phyloP scores from a whole-genome alignment of 2,888 invertebrate genomes.

The Epicampocera succincta region DNA sequence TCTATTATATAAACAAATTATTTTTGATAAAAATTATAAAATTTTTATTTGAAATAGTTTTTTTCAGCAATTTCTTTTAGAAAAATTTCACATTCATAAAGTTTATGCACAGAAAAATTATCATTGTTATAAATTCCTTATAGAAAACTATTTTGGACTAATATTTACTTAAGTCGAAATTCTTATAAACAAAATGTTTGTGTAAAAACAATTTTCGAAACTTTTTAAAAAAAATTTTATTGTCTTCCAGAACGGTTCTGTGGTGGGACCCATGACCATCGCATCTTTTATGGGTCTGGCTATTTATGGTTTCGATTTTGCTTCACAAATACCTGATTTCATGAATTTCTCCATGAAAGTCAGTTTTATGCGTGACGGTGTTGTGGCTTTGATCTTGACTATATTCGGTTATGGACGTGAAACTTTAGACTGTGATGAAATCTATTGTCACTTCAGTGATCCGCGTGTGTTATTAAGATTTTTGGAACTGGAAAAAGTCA shows the following conservation, averaged over 20 bases:
- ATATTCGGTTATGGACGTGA: slow-evolving; percentile 85
- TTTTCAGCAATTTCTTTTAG: too few relatives aligned
- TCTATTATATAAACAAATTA: too few relatives aligned
- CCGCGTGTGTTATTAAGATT: slow-evolving; percentile 85
- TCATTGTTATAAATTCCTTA: too few relatives aligned
- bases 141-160: too few relatives aligned
- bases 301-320: slow-evolving; percentile 88
- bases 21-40: too few relatives aligned
- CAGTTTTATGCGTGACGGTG: slow-evolving; percentile 86
- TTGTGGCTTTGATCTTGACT: slow-evolving; percentile 85
- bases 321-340: slow-evolving; percentile 84
- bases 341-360: slow-evolving; percentile 86
- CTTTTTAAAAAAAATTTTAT: too few relatives aligned
- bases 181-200: too few relatives aligned
- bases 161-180: too few relatives aligned
- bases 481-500: slow-evolving; percentile 84
- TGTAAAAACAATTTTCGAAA: not conserved
- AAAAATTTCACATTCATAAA: too few relatives aligned
- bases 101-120: too few relatives aligned
- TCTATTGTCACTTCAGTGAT: slow-evolving; percentile 86
- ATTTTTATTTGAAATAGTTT: too few relatives aligned
- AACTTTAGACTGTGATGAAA: slow-evolving; percentile 83
- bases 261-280: slow-evolving; percentile 85
- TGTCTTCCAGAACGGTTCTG: slow-evolving; percentile 86
- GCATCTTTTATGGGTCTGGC: slow-evolving; percentile 87